phyloP scores from a whole-genome alignment of 30 jellyfish, hydroid and myxozoan genomes.

The Mastigias papua region DNA sequence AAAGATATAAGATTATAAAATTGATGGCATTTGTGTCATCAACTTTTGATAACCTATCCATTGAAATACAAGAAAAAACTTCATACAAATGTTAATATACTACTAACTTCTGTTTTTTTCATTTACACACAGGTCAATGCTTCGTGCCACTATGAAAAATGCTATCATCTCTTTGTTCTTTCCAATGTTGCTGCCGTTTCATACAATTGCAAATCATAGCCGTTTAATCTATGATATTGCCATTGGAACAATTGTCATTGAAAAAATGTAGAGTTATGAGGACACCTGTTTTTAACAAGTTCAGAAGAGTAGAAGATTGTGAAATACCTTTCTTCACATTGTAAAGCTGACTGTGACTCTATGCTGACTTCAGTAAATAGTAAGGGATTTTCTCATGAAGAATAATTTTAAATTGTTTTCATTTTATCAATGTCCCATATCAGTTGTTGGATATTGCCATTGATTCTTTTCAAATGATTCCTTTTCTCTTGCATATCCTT shows the following conservation, averaged over 20 bases:
- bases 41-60: too few species aligned
- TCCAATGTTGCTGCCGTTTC: slow-evolving; percentile 87
- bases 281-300: too few species aligned
- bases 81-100: too few species aligned
- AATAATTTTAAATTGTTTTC: slow-evolving; percentile 7
- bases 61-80: too few species aligned
- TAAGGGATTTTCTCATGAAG: neutral
- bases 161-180: slow-evolving; percentile 80
- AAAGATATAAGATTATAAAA: too few species aligned
- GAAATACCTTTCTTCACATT: too few species aligned
- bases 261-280: slow-evolving; percentile 14
- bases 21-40: neutral
- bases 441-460: slow-evolving; percentile 40
- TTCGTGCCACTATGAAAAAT: slow-evolving; percentile 88
- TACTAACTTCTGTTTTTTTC: neutral
- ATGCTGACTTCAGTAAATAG: neutral
- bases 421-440: slow-evolving; percentile 69
- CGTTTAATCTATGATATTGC: slow-evolving; percentile 87
- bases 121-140: slow-evolving; percentile 57
- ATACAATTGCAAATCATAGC: slow-evolving; percentile 64
- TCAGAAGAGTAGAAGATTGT: too few species aligned
- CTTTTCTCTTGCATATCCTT: slow-evolving; percentile 3
- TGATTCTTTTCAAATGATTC: slow-evolving; percentile 19
- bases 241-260: slow-evolving; percentile 84
- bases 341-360: too few species aligned